These are phyloP conservation scores for Amphipoea oculea DNA, from an alignment of 2,888 invertebrate genomes.

Conservation along the genomic window DNA sequence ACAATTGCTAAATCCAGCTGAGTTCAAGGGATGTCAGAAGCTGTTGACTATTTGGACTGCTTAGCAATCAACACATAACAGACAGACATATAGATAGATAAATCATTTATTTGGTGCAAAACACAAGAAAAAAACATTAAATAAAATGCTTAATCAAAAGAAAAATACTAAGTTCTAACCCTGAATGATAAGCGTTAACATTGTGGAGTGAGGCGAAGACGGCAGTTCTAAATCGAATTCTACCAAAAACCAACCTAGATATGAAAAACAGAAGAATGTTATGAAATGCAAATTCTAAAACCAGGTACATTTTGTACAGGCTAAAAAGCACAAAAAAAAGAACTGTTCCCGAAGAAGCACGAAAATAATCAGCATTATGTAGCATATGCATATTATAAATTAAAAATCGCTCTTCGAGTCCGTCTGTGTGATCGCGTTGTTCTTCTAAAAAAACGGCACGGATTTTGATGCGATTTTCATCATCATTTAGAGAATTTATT, in stretches of 20 bases:
- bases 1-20: constrained; percentile 23
- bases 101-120: background rate
- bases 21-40: constrained; percentile 30
- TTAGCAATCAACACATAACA: background rate
- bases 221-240: background rate
- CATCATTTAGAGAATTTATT: too few relatives aligned
- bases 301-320: too few relatives aligned
- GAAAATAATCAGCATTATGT: too few relatives aligned
- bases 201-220: background rate
- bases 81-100: background rate
- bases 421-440: background rate
- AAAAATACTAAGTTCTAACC: background rate
- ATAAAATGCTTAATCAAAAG: background rate
- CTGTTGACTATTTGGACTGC: background rate
- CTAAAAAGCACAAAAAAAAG: too few relatives aligned
- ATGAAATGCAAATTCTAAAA: too few relatives aligned
- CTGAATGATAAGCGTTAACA: background rate
- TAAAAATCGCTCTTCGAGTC: background rate
- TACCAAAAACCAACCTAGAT: background rate
- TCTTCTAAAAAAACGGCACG: too few relatives aligned
- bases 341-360: too few relatives aligned
- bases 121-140: background rate
- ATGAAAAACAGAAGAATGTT: too few relatives aligned
- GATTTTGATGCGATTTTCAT: too few relatives aligned
- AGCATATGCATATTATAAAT: background rate